Base-by-base conservation (phyloP, 2,797 vertebrate genomes). In the Cichlasoma orientale region DNA sequence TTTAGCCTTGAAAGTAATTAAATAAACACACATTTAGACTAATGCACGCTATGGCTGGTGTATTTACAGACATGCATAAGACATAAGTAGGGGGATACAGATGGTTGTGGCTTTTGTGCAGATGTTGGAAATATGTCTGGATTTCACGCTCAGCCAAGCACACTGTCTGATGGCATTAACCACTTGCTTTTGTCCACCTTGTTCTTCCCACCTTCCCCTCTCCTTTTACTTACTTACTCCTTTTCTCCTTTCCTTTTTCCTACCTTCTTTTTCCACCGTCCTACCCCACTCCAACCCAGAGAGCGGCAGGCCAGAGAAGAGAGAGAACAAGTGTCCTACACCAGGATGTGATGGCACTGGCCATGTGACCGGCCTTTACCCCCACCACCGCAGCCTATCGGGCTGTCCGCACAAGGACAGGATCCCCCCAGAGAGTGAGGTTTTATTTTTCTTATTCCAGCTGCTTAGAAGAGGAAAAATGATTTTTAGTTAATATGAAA, bases 401-500 rank as follows among this genome's bases (percentile, higher is more conserved):
- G 98, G 98, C 36, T 99, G 98, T 88, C 98, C 98, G 23, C 98
- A 99, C 96, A 99, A 99, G 91, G 98, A 99, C 95, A 96, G 98
- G 92, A 99, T 99, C 88, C 98, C 98, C 82, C 98, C 98, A 0
- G 98, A 99, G 95, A 99, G 98, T 99, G 95, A 98, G 27, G 50
- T 66, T 75, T 85, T n/a, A 53, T 18, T 44, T 4, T 7, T 57
- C 5, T 58, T 27, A 25, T 71, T 75, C 82, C 75, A 80, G 61
- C 69, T 70, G 36, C 77, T 80, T 33, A 33, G 18, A 59, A 75
- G 21, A 47, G 44, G 61, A 12, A 52, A 50, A 75, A 53, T 27
- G 3, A 3, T 6, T 16, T 44, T 44, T 68, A 44, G 23, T 27
- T 66, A 66, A 50, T 50, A 50, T 7, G 44, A 50, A 50, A 16